phyloP scores from a whole-genome alignment of 2,113 vertebrate species.

The Platichthys stellatus region DNA sequence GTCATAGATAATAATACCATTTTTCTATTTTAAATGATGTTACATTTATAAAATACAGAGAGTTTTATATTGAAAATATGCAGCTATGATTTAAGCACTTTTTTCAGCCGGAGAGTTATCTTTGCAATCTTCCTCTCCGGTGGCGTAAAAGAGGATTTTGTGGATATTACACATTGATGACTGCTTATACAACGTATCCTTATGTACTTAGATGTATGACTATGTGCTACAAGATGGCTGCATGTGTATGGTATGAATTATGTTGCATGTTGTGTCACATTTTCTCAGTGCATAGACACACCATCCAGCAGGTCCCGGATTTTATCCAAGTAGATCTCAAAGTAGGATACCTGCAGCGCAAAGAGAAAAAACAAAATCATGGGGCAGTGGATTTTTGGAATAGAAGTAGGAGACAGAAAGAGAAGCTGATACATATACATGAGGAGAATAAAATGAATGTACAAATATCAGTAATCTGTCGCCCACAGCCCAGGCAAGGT shows the following conservation, averaged over 20 bases:
- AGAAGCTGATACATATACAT: conserved; percentile 13
- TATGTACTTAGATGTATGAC: neutral
- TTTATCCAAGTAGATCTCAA: conserved; percentile 98
- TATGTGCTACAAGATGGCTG: neutral
- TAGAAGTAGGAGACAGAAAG: neutral
- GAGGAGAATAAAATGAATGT: neutral
- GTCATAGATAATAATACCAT: neutral
- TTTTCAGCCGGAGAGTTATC: neutral
- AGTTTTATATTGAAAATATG: neutral
- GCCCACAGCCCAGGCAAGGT: neutral
- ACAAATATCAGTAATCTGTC: no score
- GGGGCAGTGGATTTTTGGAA: neutral
- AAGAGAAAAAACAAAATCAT: conserved; percentile 15
- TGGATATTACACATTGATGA: neutral
- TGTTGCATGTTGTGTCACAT: neutral
- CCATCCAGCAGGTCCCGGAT: conserved; percentile 95
- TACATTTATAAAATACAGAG: no score
- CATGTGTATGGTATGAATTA: neutral
- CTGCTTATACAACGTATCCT: neutral
- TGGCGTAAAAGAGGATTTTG: neutral
- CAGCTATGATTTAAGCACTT: neutral
- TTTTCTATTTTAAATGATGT: no score
- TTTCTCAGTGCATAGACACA: conserved; percentile 72
- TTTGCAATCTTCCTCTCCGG: neutral
- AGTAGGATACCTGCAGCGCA: conserved; percentile 90